These are phyloP conservation scores for Phymanthus crucifer DNA, from an alignment of 92 coral and sea anemone genomes.

Conservation along the genomic window DNA sequence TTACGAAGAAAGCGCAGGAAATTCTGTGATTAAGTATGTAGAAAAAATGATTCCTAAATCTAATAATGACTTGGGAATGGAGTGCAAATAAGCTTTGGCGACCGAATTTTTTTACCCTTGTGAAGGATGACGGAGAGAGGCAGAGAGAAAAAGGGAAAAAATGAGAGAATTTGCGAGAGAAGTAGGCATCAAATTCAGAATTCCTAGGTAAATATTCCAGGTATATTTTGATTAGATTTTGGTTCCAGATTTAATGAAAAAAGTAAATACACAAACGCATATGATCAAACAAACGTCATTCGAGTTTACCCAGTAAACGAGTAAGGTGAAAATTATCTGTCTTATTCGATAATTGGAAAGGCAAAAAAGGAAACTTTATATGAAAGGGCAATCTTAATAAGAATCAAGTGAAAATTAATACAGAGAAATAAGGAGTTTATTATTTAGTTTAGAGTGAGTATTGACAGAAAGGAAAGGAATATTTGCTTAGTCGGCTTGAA, in stretches of 20 bases:
- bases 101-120: no score
- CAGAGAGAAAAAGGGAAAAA: background rate
- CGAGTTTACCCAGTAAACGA: background rate
- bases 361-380: background rate
- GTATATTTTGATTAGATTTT: background rate
- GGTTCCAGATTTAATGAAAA: slow-evolving; percentile 1
- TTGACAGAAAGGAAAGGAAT: background rate
- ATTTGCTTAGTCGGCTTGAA: no score
- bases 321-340: background rate
- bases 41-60: background rate
- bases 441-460: background rate
- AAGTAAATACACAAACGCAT: background rate
- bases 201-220: background rate
- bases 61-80: background rate
- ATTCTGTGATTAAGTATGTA: background rate
- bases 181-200: background rate
- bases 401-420: background rate
- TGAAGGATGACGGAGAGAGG: background rate
- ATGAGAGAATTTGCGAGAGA: background rate
- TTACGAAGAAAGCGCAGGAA: background rate
- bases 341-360: background rate
- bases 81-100: background rate
- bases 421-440: background rate
- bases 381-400: background rate
- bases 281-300: background rate